Evolutionary conservation across 2,113 vertebrate species (phyloP).

Genomic region (Steatornis caripensis): DNA sequence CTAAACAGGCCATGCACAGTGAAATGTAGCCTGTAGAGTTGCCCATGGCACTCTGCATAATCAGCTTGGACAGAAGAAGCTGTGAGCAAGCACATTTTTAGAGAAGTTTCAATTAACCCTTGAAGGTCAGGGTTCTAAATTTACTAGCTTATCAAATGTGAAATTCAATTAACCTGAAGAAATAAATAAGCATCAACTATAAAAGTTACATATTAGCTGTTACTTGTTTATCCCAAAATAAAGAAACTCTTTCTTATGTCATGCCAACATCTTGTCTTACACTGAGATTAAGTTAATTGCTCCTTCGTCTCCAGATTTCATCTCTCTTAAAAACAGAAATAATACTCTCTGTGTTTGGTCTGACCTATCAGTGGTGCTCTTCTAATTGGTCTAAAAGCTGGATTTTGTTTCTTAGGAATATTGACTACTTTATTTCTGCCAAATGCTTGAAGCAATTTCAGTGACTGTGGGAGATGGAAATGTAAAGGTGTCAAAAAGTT

Average conservation of each 20-base stretch:
- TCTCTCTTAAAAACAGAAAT: not conserved
- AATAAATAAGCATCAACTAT: not conserved
- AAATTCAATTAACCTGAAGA: constrained; percentile 14
- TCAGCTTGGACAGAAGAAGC: not conserved
- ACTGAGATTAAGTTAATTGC: not conserved
- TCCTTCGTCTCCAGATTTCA: not conserved
- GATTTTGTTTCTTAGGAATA: not conserved
- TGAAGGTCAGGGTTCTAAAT: not conserved
- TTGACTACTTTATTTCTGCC: not conserved
- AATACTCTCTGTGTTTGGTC: not conserved
- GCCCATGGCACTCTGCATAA: not conserved
- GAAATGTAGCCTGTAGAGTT: not conserved
- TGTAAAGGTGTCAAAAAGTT: not conserved
- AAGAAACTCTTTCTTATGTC: not conserved
- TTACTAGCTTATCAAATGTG: not conserved
- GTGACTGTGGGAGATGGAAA: not conserved
- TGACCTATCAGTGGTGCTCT: not conserved
- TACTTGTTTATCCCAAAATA: not conserved
- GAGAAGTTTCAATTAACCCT: constrained; percentile 1
- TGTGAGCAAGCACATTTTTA: not conserved
- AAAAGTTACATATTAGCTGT: not conserved
- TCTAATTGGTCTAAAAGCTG: not conserved
- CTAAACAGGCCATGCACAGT: not conserved
- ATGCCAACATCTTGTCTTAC: not conserved
- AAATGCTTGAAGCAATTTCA: not conserved